These are phyloP conservation scores for Hirtodrosophila alboralis DNA, from an alignment of 2,888 invertebrate genomes.

Conservation along the genomic window DNA sequence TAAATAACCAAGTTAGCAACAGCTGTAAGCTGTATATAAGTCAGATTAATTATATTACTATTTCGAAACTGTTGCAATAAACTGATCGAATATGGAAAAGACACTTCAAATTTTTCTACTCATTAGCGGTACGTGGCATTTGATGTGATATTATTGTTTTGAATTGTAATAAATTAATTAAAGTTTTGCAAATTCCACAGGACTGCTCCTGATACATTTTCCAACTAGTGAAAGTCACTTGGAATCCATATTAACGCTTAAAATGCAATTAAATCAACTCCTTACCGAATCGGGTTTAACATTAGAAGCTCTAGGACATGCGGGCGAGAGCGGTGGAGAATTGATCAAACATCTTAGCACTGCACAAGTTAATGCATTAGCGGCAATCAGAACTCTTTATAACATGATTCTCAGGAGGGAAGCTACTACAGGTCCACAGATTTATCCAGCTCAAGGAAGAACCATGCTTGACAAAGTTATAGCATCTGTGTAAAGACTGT, in stretches of 20 bases:
- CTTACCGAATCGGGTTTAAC: background rate
- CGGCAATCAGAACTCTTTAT: background rate
- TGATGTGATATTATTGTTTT: background rate
- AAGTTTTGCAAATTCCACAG: background rate
- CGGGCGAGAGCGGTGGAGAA: background rate
- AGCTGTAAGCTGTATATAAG: background rate
- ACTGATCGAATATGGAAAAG: conserved; percentile 7
- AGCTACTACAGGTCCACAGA: too few relatives aligned
- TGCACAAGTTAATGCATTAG: rapidly evolving
- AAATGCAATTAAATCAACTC: background rate
- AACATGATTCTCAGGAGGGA: background rate
- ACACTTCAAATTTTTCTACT: background rate
- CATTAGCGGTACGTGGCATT: conserved; percentile 5
- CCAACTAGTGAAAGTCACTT: background rate
- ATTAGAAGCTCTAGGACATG: background rate
- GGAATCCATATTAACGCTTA: rapidly evolving
- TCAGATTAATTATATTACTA: too few relatives aligned
- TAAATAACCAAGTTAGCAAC: background rate
- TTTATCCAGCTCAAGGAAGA: too few relatives aligned
- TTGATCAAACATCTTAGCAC: background rate
- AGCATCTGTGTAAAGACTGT: too few relatives aligned
- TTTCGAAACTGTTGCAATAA: conserved; percentile 1
- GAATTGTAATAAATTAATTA: background rate
- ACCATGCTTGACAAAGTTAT: too few relatives aligned
- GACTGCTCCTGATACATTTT: conserved; percentile 4